phyloP scores from a whole-genome alignment of 2,113 vertebrate species.

The Hemiscyllium ocellatum region DNA sequence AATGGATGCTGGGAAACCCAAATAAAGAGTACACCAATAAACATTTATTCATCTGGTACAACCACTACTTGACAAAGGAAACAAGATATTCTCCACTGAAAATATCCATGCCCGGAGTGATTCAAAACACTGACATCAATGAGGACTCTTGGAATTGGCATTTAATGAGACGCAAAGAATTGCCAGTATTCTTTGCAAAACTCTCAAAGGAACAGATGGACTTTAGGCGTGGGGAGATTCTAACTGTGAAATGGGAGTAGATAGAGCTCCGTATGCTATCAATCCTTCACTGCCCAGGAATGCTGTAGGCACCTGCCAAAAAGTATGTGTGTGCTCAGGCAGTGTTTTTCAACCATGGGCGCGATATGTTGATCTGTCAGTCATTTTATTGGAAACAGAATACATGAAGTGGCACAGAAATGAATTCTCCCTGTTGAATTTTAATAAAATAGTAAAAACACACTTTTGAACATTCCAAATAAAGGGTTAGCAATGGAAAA shows the following conservation, averaged over 20 bases:
- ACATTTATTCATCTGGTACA: neutral
- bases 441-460: neutral
- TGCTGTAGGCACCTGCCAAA: constrained; percentile 5
- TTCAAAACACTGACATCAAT: neutral
- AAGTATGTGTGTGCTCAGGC: constrained; percentile 10
- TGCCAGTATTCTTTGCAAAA: neutral
- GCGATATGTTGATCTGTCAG: neutral
- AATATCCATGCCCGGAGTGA: neutral
- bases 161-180: neutral
- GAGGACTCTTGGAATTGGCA: constrained; percentile 16
- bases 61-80: neutral
- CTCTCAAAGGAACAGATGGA: constrained; percentile 31
- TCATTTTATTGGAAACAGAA: neutral
- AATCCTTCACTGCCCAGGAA: constrained; percentile 14
- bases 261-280: constrained; percentile 16
- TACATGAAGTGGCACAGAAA: constrained; percentile 3
- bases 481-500: neutral
- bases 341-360: neutral
- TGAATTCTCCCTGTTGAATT: neutral
- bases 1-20: neutral
- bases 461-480: neutral
- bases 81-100: neutral
- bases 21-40: neutral
- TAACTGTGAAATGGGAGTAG: constrained; percentile 34
- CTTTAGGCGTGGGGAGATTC: neutral